Conservation (phyloP, 35 echinoderm and acorn worm species). For the Acanthaster planci region DNA sequence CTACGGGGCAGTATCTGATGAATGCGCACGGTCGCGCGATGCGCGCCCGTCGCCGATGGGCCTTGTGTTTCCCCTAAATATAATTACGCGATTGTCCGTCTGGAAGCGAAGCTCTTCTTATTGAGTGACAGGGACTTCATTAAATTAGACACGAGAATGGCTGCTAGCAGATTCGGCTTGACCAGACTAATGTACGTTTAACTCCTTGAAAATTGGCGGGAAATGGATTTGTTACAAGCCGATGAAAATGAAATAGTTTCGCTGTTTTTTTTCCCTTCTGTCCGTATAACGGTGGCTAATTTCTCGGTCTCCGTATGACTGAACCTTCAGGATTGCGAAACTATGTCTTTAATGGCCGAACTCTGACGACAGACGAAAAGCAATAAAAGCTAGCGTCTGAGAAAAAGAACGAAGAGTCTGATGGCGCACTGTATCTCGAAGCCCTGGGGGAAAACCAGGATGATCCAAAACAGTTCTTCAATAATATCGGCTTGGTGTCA, state of each 20-base stretch:
- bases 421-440: too few relatives aligned
- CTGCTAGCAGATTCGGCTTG: neutral
- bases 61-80: conserved; percentile 2
- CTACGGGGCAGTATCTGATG: neutral
- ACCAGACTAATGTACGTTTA: neutral
- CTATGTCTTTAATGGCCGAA: too few relatives aligned
- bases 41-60: neutral
- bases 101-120: conserved; percentile 6
- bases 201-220: neutral
- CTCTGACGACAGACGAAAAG: too few relatives aligned
- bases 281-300: too few relatives aligned
- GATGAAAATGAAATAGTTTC: neutral
- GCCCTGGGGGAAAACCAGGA: too few relatives aligned
- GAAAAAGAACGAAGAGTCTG: too few relatives aligned
- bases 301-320: too few relatives aligned
- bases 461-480: too few relatives aligned
- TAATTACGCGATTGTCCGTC: conserved; percentile 8
- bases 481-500: too few relatives aligned
- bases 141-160: neutral
- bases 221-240: neutral
- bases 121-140: conserved; percentile 8
- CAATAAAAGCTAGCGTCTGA: too few relatives aligned
- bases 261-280: too few relatives aligned
- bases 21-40: neutral
- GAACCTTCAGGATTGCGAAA: too few relatives aligned